Conservation (phyloP, 2,797 vertebrate genomes). For the Dromococcyx pavoninus region DNA sequence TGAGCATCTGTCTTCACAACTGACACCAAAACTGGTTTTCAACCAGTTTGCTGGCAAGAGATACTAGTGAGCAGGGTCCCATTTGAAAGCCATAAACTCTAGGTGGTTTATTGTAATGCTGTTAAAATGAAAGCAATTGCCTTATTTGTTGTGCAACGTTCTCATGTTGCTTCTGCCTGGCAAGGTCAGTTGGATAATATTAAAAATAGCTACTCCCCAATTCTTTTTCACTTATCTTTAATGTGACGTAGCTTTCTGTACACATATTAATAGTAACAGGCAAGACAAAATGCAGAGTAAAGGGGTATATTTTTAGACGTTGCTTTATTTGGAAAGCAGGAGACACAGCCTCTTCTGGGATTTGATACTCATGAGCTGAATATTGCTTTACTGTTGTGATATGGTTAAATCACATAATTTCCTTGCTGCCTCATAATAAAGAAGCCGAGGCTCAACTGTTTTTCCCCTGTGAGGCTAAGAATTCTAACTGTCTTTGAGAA, state of each 20-base stretch:
- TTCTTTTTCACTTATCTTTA: slow-evolving; percentile 18
- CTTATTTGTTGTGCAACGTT: not conserved
- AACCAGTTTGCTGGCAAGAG: not conserved
- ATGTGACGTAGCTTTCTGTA: not conserved
- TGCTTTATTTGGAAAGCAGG: slow-evolving; percentile 22
- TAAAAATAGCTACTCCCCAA: not conserved
- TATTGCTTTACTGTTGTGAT: slow-evolving; percentile 27
- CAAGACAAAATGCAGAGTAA: slow-evolving; percentile 5
- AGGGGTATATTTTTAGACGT: slow-evolving; percentile 25
- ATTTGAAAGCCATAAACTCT: not conserved
- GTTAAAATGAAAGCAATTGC: slow-evolving; percentile 23
- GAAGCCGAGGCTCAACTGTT: slow-evolving; percentile 40
- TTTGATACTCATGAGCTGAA: slow-evolving; percentile 9
- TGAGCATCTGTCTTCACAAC: slow-evolving; percentile 14
- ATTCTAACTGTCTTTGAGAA: slow-evolving; percentile 71
- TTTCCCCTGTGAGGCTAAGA: slow-evolving; percentile 48
- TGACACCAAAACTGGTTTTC: slow-evolving; percentile 18
- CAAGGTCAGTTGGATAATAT: not conserved
- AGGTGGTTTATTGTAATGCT: not conserved
- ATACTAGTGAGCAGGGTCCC: not conserved
- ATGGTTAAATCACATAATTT: slow-evolving; percentile 67
- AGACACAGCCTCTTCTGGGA: not conserved
- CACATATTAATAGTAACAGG: not conserved
- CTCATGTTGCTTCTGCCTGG: not conserved
- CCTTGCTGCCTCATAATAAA: slow-evolving; percentile 60